These are phyloP conservation scores for Lamellibrachia columna DNA, from an alignment of 2,888 invertebrate genomes.

Conservation along the genomic window DNA sequence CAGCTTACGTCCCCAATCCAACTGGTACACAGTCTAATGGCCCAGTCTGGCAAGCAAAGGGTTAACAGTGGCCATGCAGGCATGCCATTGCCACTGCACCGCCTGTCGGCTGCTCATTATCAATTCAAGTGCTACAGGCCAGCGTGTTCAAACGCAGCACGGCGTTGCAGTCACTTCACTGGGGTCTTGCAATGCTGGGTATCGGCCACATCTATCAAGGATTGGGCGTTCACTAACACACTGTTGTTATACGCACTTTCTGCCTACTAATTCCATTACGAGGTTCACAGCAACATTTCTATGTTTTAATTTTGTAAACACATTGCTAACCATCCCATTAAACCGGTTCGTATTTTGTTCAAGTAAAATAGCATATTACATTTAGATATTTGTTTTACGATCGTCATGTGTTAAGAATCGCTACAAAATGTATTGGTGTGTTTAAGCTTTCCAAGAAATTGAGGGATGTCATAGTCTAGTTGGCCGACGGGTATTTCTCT, in stretches of 20 bases:
- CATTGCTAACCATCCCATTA: not conserved
- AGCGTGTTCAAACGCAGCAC: not conserved
- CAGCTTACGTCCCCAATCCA: not conserved
- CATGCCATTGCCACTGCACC: not conserved
- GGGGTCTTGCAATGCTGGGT: not conserved
- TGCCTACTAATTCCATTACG: not conserved
- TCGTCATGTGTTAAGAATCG: not conserved
- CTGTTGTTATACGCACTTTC: not conserved
- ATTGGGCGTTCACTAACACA: conserved; percentile 9
- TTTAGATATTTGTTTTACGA: not conserved
- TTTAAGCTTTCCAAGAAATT: not conserved
- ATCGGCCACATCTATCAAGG: not conserved
- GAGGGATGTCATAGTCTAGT: not conserved
- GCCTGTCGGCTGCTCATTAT: not conserved
- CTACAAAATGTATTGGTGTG: not conserved
- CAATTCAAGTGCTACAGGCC: not conserved
- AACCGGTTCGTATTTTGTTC: not conserved
- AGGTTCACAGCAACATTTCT: not conserved
- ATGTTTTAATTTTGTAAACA: not conserved
- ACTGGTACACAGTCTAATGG: not conserved
- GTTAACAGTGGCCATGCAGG: not conserved
- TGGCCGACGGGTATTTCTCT: not conserved
- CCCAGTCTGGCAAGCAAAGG: not conserved
- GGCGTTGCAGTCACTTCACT: not conserved
- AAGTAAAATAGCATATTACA: not conserved